A percentile compares a stretch with the other conserved stretches of the same genome.
Conservation (phyloP, 2,113 vertebrate genomes). For the Origma solitaria region DNA sequence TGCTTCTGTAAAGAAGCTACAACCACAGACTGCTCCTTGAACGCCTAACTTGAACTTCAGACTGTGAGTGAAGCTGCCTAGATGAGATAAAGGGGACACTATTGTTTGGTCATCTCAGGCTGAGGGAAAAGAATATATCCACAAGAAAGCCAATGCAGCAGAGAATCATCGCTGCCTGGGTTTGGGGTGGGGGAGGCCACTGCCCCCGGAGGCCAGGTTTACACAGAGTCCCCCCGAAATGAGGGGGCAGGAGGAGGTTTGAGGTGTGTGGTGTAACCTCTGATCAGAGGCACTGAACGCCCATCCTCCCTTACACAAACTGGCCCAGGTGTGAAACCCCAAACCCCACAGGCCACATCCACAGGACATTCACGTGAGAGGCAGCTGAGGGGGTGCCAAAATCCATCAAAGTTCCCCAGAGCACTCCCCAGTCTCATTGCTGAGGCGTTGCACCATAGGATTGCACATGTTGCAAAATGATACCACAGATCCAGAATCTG, state of each 20-base stretch:
- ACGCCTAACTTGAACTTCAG: background rate
- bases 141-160: background rate
- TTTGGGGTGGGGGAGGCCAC: background rate
- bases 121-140: background rate
- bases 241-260: background rate
- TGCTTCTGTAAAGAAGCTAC: background rate
- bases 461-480: background rate
- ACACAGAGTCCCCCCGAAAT: fast-evolving
- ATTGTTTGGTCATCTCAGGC: background rate
- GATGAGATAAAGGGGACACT: background rate
- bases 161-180: background rate
- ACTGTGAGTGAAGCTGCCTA: fast-evolving
- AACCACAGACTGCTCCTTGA: background rate
- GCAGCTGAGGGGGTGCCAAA: background rate
- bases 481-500: background rate
- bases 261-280: fast-evolving
- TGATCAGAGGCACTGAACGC: background rate
- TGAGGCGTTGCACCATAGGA: background rate
- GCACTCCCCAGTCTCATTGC: background rate
- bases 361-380: fast-evolving
- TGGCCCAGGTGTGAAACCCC: background rate
- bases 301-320: background rate
- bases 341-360: background rate
- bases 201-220: background rate
- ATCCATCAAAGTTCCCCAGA: background rate